These are phyloP conservation scores for Aphidius gifuensis DNA, from an alignment of 1,140 invertebrate species.

Conservation along the genomic window DNA sequence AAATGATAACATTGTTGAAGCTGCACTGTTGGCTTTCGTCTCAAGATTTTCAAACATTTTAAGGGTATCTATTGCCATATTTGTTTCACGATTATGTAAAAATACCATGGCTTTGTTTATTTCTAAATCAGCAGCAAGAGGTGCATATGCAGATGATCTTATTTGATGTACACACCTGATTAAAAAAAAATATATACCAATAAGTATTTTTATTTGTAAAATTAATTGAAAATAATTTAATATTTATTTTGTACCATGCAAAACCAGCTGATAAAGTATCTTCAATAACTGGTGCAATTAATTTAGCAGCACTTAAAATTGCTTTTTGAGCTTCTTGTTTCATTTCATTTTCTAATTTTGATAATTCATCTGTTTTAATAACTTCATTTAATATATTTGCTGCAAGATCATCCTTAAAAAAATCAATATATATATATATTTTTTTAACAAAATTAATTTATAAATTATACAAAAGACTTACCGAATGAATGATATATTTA, in stretches of 20 bases:
- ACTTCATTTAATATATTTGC: constrained; percentile 73
- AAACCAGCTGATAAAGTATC: constrained; percentile 72
- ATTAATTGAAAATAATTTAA: constrained; percentile 5
- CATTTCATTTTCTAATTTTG: constrained; percentile 71
- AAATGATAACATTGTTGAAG: constrained; percentile 88
- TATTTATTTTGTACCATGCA: constrained; percentile 38
- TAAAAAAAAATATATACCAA: constrained; percentile 26
- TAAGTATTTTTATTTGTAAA: not conserved
- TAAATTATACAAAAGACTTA: constrained; percentile 31
- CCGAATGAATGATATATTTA: constrained; percentile 62
- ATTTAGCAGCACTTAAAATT: constrained; percentile 86
- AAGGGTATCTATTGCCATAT: constrained; percentile 79
- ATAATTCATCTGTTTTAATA: constrained; percentile 76
- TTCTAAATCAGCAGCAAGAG: constrained; percentile 83
- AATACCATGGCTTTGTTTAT: constrained; percentile 92
- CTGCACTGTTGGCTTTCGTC: constrained; percentile 78
- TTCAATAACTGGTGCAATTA: constrained; percentile 86
- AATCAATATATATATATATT: not conserved
- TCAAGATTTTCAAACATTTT: constrained; percentile 87
- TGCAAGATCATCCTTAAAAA: constrained; percentile 66
- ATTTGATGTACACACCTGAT: constrained; percentile 76
- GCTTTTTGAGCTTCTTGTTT: constrained; percentile 78
- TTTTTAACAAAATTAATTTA: not conserved
- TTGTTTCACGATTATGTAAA: constrained; percentile 79
- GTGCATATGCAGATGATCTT: constrained; percentile 72